Base-by-base conservation (phyloP, 2,888 invertebrate species). In the Nymphalis polychloros region DNA sequence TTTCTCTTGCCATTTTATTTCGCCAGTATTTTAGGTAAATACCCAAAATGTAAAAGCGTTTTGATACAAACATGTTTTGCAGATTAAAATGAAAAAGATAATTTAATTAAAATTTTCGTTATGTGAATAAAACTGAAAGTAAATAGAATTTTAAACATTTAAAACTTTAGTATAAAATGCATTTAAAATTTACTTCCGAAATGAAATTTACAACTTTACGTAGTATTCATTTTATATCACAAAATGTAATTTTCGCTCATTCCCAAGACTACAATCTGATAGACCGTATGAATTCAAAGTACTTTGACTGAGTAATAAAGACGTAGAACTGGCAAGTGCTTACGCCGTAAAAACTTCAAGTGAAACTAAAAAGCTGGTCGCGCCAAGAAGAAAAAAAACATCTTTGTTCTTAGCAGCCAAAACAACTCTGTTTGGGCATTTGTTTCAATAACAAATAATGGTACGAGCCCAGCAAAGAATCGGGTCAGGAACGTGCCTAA, bases 341-440 rank as follows among this genome's bases (percentile, higher is more conserved):
- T 76, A 79, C 82, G 77, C 80, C 79, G 78, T 87, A 85, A 87
- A 87, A 89, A 87, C 84, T 87, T 86, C 81, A 83, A 86, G 85
- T 81, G 76, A 80, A 81, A 80, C 81, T 79, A 81, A 83, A 83
- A 79, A 81, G 78, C 52, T 64, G 41, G 55, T 49, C 41, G 65
- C 78, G 82, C 78, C 77, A 79, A 81, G 83, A 81, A 84, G 23
- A 85, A 83, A 84, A 77, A 80, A 81, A 85, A 84, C 81, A 81
- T 85, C 89, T 89, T 91, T 91, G 90, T 92, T 90, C 88, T 86
- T 78, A 75, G 79, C 81, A 89, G 90, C 87, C 91, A 90, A 91
- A 92, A 91, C 90, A 90, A 86, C 84, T 81, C 77, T 86, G 89
- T 89, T 89, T 87, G 85, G 84, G 84, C 83, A 82, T 85, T 88